phyloP scores from a whole-genome alignment of 2,797 vertebrate genomes.

The Hoplostethus mediterraneus region DNA sequence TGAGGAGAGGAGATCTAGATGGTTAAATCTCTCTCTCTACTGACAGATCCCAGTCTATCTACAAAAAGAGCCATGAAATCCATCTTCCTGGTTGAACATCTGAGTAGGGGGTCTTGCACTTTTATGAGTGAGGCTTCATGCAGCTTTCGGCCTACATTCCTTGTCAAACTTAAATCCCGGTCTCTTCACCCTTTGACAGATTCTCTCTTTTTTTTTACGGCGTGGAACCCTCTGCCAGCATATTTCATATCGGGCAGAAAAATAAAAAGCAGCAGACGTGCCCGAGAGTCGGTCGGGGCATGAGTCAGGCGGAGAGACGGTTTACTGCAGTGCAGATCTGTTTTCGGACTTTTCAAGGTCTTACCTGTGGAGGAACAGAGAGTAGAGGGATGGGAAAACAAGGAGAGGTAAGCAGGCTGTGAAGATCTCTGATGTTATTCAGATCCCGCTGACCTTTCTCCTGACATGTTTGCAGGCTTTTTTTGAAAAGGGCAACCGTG shows the following conservation, averaged over 20 bases:
- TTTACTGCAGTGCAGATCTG: conserved; percentile 15
- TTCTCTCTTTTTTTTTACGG: conserved; percentile 49
- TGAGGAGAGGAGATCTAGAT: conserved; percentile 50
- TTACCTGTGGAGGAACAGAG: conserved; percentile 19
- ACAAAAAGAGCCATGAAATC: conserved; percentile 40
- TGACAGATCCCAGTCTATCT: conserved; percentile 33
- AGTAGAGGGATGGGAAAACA: conserved; percentile 21
- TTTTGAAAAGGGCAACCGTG: conserved; percentile 74
- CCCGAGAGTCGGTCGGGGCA: conserved; percentile 30
- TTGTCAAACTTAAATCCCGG: conserved; percentile 61
- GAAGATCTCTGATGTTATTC: conserved; percentile 65
- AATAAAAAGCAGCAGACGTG: conserved; percentile 57
- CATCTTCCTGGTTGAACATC: conserved; percentile 57
- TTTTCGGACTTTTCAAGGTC: conserved; percentile 12
- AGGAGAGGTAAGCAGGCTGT: conserved; percentile 33
- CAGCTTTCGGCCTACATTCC: conserved; percentile 55
- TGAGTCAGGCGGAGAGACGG: conserved; percentile 18
- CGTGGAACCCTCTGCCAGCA: conserved; percentile 38
- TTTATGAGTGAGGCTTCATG: conserved; percentile 54
- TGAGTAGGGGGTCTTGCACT: conserved; percentile 30
- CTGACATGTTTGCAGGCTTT: conserved; percentile 66
- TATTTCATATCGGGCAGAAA: conserved; percentile 70
- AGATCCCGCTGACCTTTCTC: conserved; percentile 77
- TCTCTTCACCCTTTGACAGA: conserved; percentile 58
- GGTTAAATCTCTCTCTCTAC: conserved; percentile 19